phyloP scores from a whole-genome alignment of 92 coral and sea anemone species.

The Metridium senile region DNA sequence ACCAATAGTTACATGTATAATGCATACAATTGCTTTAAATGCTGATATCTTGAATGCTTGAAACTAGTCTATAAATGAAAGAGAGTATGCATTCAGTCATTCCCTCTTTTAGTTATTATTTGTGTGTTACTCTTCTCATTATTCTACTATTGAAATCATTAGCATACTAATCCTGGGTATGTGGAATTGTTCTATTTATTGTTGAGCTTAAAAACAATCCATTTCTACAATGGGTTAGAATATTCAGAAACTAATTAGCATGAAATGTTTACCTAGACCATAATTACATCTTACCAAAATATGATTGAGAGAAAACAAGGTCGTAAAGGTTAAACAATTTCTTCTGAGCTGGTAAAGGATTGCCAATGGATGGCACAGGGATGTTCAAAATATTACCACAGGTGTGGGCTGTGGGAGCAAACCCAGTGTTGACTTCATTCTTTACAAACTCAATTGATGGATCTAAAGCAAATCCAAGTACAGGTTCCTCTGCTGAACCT shows the following conservation, averaged over 20 bases:
- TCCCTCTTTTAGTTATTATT: no score
- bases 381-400: slow-evolving; percentile 46
- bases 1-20: no score
- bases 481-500: slow-evolving; percentile 37
- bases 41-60: no score
- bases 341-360: slow-evolving; percentile 22
- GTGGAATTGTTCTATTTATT: not conserved
- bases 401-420: slow-evolving; percentile 56
- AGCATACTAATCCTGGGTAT: not conserved
- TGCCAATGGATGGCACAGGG: slow-evolving; percentile 37
- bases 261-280: not conserved
- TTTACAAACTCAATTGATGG: slow-evolving; percentile 40
- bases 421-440: slow-evolving; percentile 38
- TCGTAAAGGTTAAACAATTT: slow-evolving; percentile 49
- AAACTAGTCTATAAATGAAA: no score
- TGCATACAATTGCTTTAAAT: no score
- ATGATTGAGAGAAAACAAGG: slow-evolving; percentile 35
- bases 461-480: slow-evolving; percentile 32
- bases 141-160: not conserved
- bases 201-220: no score
- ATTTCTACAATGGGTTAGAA: not conserved
- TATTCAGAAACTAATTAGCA: not conserved
- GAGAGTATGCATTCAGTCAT: no score
- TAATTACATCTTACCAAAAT: slow-evolving; percentile 26
- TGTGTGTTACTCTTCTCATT: not conserved